Base-by-base conservation (phyloP, 2,888 invertebrate species). In the Ellobium chinense region DNA sequence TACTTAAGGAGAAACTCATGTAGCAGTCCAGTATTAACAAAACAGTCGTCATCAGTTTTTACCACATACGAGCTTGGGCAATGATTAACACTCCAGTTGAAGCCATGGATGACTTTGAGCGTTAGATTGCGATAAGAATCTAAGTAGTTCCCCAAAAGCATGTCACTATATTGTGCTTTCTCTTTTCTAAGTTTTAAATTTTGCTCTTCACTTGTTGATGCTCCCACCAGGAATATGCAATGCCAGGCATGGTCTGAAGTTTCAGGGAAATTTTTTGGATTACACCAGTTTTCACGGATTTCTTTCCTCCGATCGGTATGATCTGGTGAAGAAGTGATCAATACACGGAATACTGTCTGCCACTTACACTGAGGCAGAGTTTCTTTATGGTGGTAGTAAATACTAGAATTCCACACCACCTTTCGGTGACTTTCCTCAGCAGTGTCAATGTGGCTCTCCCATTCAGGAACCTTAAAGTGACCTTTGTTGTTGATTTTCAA, bases 1-100 rank as follows among this genome's bases (percentile, higher is more conserved):
- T 87, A 77, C 37, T 82, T 66, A 2, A 85, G 65, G 14, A 89
- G 82, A 60, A 91, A 85, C 18, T 83, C 76, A 60, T 86, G 68
- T 36, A 91, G 76, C n/a, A 90, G 75, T 58, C 80, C 56, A 24
- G 88, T 85, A 83, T 91, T 91, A 1, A 91, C 91, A 86, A 89
- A 92, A 78, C 91, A 91, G 83, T 92, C 92, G 81, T 92, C 92
- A 74, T 92, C 92, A 29, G 92, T 92, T 83, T 92, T 92, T 24
- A 92, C 81, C 9, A 91, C 84, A 83, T 85, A 91, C 5, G 88
- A 83, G 56, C 83, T 82, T 18, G 85, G 77, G 84, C 92, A 92
- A 39, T 73, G 46, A 27, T 75, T 75, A 68, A 75, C 76, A 14
- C 85, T 83, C 92, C 92, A 92, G 27, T 87, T 76, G 24, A 92